phyloP scores from a whole-genome alignment of 2,797 vertebrate genomes.

The Melanotaenia parkinsoni region DNA sequence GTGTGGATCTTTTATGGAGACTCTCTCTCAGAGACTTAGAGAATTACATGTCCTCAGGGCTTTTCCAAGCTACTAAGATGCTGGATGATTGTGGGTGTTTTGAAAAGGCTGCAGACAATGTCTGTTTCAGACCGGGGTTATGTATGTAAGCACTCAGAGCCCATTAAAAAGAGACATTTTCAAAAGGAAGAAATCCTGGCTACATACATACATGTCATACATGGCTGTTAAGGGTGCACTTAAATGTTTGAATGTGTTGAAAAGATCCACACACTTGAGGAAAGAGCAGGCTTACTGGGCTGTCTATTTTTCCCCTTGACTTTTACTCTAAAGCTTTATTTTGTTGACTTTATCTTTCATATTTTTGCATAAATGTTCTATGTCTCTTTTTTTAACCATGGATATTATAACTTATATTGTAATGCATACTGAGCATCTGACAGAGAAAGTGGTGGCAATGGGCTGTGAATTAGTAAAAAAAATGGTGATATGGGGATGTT shows the following conservation, averaged over 20 bases:
- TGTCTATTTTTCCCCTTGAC: neutral
- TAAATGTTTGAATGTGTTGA: conserved; percentile 25
- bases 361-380: neutral
- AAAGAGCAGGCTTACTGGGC: neutral
- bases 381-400: neutral
- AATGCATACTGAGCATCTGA: neutral
- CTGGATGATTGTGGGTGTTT: conserved; percentile 65
- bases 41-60: conserved; percentile 65
- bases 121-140: conserved; percentile 40
- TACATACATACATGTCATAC: conserved; percentile 34
- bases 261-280: neutral
- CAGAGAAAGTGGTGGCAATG: neutral
- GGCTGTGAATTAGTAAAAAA: neutral
- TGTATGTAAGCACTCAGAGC: conserved; percentile 30
- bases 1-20: conserved; percentile 59
- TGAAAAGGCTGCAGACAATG: conserved; percentile 65
- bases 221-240: conserved; percentile 5
- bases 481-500: neutral
- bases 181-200: conserved; percentile 23
- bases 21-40: conserved; percentile 41
- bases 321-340: neutral
- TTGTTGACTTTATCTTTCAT: neutral
- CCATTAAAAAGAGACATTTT: conserved; percentile 37
- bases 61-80: conserved; percentile 62
- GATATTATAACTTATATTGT: neutral